Conservation (phyloP, 1,140 invertebrate species). For the Brachionus calyciflorus region DNA sequence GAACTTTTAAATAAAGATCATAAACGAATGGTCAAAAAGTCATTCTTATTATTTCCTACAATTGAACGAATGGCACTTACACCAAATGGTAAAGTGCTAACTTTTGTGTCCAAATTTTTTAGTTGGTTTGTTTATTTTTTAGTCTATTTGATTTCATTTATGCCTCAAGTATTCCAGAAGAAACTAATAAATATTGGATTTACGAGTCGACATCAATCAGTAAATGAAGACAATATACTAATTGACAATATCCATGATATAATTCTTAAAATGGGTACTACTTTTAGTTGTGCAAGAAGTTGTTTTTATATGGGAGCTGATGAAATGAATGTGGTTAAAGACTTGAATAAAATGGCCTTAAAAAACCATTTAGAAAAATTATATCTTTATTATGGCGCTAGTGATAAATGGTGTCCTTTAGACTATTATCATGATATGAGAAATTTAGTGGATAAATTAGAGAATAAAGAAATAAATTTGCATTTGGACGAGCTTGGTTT, state of each 20-base stretch:
- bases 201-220: conserved; percentile 51
- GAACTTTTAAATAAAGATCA: conserved; percentile 56
- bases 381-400: conserved; percentile 72
- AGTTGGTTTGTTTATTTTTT: conserved; percentile 64
- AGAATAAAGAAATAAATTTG: conserved; percentile 65
- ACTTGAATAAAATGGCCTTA: conserved; percentile 57
- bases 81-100: conserved; percentile 66
- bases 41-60: conserved; percentile 75
- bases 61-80: conserved; percentile 73
- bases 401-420: conserved; percentile 73
- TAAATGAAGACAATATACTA: conserved; percentile 26
- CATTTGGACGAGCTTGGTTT: conserved; percentile 67
- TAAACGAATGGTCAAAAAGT: conserved; percentile 50
- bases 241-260: conserved; percentile 5
- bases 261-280: conserved; percentile 9
- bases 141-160: conserved; percentile 64
- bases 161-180: conserved; percentile 62
- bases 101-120: conserved; percentile 63
- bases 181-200: conserved; percentile 53
- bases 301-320: conserved; percentile 61
- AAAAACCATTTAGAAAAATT: conserved; percentile 61
- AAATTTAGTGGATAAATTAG: conserved; percentile 52
- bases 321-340: conserved; percentile 59
- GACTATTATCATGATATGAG: conserved; percentile 66
- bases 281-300: conserved; percentile 11